These are phyloP conservation scores for Caiman crocodilus DNA, from an alignment of 2,797 vertebrate genomes.

Conservation along the genomic window DNA sequence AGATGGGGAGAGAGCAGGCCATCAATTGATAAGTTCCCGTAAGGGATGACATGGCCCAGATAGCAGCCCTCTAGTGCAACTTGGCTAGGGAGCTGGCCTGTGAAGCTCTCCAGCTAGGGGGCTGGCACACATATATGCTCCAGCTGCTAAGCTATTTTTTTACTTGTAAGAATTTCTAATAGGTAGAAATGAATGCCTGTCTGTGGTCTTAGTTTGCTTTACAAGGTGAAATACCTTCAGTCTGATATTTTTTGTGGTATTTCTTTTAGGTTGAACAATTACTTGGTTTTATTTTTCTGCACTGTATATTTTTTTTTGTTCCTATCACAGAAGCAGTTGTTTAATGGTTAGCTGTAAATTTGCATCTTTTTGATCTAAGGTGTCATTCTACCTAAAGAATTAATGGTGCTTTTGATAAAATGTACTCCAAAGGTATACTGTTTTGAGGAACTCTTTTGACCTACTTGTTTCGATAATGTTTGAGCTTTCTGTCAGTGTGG, in stretches of 20 bases:
- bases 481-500: constrained; percentile 50
- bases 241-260: not conserved
- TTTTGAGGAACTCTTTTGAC: constrained; percentile 67
- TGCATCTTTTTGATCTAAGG: constrained; percentile 57
- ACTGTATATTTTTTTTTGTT: constrained; percentile 26
- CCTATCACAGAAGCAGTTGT: not conserved
- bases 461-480: constrained; percentile 64
- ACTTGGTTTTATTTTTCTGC: constrained; percentile 20
- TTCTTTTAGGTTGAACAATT: constrained; percentile 10
- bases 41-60: no score
- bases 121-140: no score
- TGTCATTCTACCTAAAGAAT: constrained; percentile 61
- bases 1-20: no score
- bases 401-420: constrained; percentile 64
- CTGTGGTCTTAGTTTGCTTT: not conserved
- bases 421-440: constrained; percentile 60
- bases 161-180: no score
- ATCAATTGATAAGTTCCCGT: no score
- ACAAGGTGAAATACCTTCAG: not conserved
- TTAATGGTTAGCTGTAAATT: constrained; percentile 52
- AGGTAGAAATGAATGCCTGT: no score
- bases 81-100: no score
- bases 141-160: no score
- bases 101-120: no score
- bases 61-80: no score